Percentiles rank a stretch among this genome's conserved stretches.
These are phyloP conservation scores for Morus bassanus DNA, from an alignment of 2,797 vertebrate genomes.

Conservation along the genomic window DNA sequence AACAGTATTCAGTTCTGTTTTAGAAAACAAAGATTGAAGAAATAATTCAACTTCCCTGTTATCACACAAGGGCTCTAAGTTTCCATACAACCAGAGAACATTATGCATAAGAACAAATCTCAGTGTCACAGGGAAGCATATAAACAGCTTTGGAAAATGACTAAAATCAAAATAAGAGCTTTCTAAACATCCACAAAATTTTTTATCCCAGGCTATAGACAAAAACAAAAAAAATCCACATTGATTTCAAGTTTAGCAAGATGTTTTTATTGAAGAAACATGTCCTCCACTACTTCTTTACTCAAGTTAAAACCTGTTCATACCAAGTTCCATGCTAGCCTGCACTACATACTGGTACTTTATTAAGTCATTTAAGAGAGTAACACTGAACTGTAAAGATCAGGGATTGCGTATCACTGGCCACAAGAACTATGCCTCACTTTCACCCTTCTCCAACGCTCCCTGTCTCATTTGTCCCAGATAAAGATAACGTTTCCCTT, in stretches of 20 bases:
- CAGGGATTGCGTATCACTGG: background rate
- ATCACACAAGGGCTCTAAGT: background rate
- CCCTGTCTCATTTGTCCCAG: accelerated
- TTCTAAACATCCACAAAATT: background rate
- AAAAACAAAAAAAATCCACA: background rate
- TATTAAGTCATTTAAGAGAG: background rate
- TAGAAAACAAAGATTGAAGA: background rate
- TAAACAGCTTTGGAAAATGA: background rate
- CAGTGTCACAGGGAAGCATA: background rate
- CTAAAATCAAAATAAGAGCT: background rate
- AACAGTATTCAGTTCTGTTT: background rate
- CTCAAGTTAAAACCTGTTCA: background rate
- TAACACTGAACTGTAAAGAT: background rate
- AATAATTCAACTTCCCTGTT: background rate
- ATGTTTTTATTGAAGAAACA: background rate
- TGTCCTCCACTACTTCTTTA: background rate
- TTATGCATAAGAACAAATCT: background rate
- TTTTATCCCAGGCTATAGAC: background rate
- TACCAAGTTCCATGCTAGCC: background rate
- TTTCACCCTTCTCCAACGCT: background rate
- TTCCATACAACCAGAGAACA: background rate
- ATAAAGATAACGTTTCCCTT: background rate
- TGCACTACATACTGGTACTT: background rate
- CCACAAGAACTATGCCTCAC: background rate
- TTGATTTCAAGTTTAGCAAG: background rate